These are phyloP conservation scores for Hyaena hyaena DNA, from an alignment of 2,113 vertebrate species.

Conservation along the genomic window DNA sequence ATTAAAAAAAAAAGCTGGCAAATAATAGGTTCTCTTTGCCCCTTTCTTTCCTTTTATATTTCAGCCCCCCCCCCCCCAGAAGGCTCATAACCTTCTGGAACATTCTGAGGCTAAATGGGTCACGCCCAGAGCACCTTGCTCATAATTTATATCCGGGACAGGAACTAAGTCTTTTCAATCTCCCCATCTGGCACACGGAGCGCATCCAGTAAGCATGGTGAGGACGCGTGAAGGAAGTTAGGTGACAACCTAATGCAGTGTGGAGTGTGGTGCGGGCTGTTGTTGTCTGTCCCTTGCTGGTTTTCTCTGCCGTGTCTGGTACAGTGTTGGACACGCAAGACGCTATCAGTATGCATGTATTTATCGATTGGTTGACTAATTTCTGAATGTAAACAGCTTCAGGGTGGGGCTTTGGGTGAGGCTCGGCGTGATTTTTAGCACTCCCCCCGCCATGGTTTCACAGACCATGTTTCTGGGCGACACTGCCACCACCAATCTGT, in stretches of 20 bases:
- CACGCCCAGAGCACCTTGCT: background rate
- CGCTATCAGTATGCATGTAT: background rate
- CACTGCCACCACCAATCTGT: background rate
- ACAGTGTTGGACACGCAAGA: background rate
- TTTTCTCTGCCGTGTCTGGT: background rate
- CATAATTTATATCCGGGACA: background rate
- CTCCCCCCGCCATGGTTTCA: background rate
- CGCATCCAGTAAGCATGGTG: background rate
- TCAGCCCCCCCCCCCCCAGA: background rate
- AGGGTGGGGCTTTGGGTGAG: background rate
- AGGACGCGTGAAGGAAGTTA: fast-evolving
- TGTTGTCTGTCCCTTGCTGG: background rate
- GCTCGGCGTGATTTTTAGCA: background rate
- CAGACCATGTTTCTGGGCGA: background rate
- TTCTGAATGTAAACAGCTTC: background rate
- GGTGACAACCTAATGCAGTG: fast-evolving
- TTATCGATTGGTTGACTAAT: background rate
- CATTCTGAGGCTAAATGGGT: background rate
- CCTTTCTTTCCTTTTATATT: background rate
- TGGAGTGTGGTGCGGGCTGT: background rate
- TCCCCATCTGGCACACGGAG: background rate
- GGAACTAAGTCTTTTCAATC: background rate
- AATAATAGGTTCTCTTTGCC: background rate
- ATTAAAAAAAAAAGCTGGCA: background rate
- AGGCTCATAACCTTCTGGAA: slow-evolving; percentile 17